Evolutionary conservation across 2,113 vertebrate genomes (phyloP).

Genomic region (Nerophis lumbriciformis): DNA sequence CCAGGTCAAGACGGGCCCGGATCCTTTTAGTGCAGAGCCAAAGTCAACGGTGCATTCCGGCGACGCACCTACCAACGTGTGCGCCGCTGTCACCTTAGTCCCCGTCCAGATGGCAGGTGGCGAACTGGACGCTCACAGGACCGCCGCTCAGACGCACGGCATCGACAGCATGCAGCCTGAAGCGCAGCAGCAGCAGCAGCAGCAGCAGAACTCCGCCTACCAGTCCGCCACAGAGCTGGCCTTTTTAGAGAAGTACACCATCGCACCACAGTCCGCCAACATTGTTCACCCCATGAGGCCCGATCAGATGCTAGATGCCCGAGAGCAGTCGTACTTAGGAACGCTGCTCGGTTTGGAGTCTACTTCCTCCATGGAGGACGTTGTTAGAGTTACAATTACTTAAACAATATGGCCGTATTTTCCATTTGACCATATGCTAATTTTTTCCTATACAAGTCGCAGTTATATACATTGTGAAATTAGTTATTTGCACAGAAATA

Average conservation of each 20-base stretch:
- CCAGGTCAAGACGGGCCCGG: constrained; percentile 72
- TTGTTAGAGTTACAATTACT: constrained; percentile 26
- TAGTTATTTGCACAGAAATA: no score
- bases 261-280: constrained; percentile 86
- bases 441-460: no score
- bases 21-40: constrained; percentile 65
- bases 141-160: constrained; percentile 59
- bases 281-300: constrained; percentile 86
- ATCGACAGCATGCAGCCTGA: constrained; percentile 62
- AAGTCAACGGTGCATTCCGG: constrained; percentile 73
- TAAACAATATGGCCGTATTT: constrained; percentile 35
- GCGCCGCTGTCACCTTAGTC: constrained; percentile 82
- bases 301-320: constrained; percentile 88
- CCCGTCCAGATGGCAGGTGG: constrained; percentile 76
- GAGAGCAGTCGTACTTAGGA: constrained; percentile 91
- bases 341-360: constrained; percentile 87
- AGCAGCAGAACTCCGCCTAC: constrained; percentile 74
- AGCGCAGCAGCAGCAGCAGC: constrained; percentile 70
- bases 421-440: no score
- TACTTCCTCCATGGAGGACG: constrained; percentile 74
- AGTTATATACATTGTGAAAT: no score
- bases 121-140: constrained; percentile 66
- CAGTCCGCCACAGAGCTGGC: constrained; percentile 82
- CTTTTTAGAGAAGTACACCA: constrained; percentile 93
- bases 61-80: constrained; percentile 67